Evolutionary conservation across 2,113 vertebrate species (phyloP).

Genomic region (Edolisoma coerulescens): DNA sequence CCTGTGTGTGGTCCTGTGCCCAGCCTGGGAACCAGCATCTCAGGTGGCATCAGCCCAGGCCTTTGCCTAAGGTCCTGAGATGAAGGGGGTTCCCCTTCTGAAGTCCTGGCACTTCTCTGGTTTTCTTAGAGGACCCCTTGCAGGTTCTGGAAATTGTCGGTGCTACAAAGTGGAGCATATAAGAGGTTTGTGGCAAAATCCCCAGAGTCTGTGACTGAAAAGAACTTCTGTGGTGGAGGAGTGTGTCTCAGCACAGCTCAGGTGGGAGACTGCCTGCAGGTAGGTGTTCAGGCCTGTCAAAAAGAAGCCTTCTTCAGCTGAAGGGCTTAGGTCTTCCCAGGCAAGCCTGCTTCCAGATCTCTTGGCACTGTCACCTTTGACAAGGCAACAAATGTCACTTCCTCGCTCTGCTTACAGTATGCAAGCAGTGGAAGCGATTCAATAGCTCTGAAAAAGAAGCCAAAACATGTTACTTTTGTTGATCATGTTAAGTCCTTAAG

Average conservation of each 20-base stretch:
- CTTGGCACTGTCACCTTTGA: background rate
- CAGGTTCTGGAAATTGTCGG: background rate
- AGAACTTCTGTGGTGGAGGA: background rate
- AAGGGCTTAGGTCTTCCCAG: background rate
- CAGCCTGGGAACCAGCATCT: background rate
- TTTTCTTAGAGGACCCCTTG: background rate
- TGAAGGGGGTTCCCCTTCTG: background rate
- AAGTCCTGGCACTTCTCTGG: fast-evolving
- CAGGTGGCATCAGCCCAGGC: background rate
- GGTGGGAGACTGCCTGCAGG: background rate
- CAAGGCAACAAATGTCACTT: background rate
- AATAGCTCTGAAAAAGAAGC: background rate
- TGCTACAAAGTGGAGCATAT: background rate
- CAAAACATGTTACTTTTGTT: background rate
- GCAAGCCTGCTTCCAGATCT: background rate
- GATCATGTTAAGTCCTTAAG: background rate
- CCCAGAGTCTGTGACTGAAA: background rate
- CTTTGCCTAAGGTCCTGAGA: background rate
- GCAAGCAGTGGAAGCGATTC: background rate
- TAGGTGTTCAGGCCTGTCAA: background rate
- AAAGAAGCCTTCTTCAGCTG: background rate
- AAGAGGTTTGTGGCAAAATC: background rate
- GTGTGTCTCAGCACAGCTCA: background rate
- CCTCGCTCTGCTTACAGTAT: background rate
- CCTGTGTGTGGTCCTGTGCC: background rate